Evolutionary conservation across 2,888 invertebrate species (phyloP).

Genomic region (Agrotis segetum): DNA sequence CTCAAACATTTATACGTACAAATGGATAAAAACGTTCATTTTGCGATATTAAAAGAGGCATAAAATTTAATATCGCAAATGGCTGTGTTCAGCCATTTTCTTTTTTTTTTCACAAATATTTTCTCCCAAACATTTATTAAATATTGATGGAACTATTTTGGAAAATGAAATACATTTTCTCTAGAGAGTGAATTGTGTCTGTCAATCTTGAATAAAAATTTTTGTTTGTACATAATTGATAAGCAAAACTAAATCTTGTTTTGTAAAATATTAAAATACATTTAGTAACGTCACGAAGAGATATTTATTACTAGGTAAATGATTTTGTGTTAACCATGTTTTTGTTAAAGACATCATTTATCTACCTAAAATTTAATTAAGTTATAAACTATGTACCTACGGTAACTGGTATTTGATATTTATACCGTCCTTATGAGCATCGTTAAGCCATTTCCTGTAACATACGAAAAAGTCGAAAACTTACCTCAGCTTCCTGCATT

Average conservation of each 20-base stretch:
- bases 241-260: background rate
- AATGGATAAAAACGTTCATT: conserved; percentile 49
- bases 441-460: conserved; percentile 46
- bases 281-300: background rate
- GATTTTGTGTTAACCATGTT: background rate
- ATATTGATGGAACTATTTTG: conserved; percentile 8
- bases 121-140: conserved; percentile 24
- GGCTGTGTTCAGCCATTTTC: conserved; percentile 35
- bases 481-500: conserved; percentile 9
- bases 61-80: conserved; percentile 61
- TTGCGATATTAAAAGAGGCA: conserved; percentile 43
- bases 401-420: conserved; percentile 19
- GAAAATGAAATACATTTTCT: background rate
- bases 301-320: background rate
- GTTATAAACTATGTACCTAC: background rate
- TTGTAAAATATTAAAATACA: background rate
- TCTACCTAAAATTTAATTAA: background rate
- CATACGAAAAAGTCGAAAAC: conserved; percentile 18
- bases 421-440: conserved; percentile 15
- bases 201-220: background rate
- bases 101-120: conserved; percentile 27
- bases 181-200: background rate
- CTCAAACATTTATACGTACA: conserved; percentile 38
- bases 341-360: background rate
- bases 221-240: background rate